Evolutionary conservation across 2,888 invertebrate species (phyloP).

Genomic region (Gastracanthus pulcherrimus): DNA sequence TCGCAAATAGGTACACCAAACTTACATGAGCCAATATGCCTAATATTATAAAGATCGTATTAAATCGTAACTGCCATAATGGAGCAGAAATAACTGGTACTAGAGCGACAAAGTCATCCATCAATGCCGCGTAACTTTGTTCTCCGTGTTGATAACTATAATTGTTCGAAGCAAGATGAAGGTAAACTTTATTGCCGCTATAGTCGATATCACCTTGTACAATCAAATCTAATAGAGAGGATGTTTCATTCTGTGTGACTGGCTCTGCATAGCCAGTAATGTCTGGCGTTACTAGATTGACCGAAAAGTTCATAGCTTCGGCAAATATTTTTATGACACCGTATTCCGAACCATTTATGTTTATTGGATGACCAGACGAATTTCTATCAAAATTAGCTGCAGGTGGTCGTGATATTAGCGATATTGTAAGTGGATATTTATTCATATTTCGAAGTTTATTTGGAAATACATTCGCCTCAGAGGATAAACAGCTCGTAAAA

Average conservation of each 20-base stretch:
- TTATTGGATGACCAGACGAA: background rate
- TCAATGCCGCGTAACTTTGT: background rate
- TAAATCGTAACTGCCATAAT: background rate
- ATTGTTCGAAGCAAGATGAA: background rate
- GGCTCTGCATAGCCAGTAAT: constrained; percentile 9
- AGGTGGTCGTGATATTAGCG: constrained; percentile 18
- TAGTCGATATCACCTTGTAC: constrained; percentile 3
- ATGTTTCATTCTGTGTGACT: background rate
- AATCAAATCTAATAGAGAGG: constrained; percentile 6
- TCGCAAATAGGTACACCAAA: constrained; percentile 30
- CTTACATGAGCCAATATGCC: background rate
- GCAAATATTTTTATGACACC: background rate
- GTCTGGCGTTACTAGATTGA: background rate
- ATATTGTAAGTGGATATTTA: background rate
- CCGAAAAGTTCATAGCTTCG: constrained; percentile 19
- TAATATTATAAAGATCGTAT: background rate
- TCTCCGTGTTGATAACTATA: background rate
- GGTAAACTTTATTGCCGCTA: constrained; percentile 28
- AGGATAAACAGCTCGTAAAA: background rate
- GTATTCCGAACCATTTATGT: constrained; percentile 34
- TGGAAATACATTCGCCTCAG: constrained; percentile 2
- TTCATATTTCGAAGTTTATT: constrained; percentile 42
- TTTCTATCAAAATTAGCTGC: background rate
- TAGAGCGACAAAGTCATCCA: constrained; percentile 49
- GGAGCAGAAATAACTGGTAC: constrained; percentile 41